Evolutionary conservation across 2,797 vertebrate species (phyloP), one percentile per base, ranked within the genome.

Genomic region (Ptychadena robeensis): DNA sequence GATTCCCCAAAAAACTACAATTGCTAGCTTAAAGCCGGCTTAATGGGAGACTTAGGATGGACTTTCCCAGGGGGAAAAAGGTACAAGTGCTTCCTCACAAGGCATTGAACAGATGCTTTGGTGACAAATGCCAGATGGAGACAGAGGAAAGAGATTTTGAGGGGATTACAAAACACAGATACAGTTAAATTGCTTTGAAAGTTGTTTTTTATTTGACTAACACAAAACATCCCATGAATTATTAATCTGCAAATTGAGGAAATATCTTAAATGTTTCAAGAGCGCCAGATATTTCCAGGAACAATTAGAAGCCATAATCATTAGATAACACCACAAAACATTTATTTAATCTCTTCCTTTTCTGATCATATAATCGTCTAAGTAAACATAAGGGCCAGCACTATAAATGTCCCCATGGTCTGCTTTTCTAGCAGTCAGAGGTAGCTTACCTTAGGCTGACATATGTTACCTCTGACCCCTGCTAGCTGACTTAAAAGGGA

Each of bases 101-200:
- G 92, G 92, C 93, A 92, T 91, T 90, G 87, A 88, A 92, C 93
- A 94, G 92, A 92, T 93, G 93, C 91, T 90, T 91, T 88, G 90
- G 90, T 91, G 91, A 93, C 91, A 92, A 89, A 87, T 89, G 92
- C 91, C 92, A 94, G 93, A 94, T 94, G 92, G 91, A 90, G 87
- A 87, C 87, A 83, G 86, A 89, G 80, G 44, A 34, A 10, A 87
- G 77, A 92, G 90, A 90, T 85, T 87, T 67, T 66, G 57, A 65
- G 87, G 86, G 86, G 88, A 91, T 93, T 89, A 93, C 25, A 37
- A 91, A 91, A 88, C 63, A 87, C 86, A 92, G 93, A 92, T 91
- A 89, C 90, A 90, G 88, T 87, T 87, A 86, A 88, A 90, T 90
- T 91, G 90, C 88, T 92, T 91, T 89, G 90, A 91, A 92, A 92